phyloP scores from a whole-genome alignment of 2,797 vertebrate species.

The Pseudochirops corinnae region DNA sequence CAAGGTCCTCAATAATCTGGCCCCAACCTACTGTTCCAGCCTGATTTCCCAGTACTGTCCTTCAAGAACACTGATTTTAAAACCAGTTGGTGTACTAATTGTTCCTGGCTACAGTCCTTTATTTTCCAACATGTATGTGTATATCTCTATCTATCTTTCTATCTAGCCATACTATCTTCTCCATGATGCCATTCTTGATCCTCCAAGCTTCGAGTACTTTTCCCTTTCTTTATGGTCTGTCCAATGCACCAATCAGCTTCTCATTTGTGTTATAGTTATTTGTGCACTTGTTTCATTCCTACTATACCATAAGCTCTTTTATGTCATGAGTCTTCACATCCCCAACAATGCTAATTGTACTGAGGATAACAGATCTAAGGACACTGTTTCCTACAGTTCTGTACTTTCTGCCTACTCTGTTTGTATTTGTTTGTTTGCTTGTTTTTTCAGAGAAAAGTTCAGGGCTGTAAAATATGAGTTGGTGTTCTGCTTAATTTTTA shows the following conservation, averaged over 20 bases:
- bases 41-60: background rate
- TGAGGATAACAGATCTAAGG: background rate
- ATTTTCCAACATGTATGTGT: background rate
- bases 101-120: background rate
- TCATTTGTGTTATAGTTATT: background rate
- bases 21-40: background rate
- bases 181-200: background rate
- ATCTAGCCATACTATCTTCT: background rate
- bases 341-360: background rate
- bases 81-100: background rate
- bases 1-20: background rate
- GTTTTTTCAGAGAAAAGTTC: background rate
- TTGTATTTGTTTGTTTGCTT: background rate
- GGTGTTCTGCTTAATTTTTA: background rate
- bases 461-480: background rate
- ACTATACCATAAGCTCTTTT: background rate
- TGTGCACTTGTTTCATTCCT: background rate
- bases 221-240: background rate
- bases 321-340: background rate
- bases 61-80: background rate
- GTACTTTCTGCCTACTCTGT: background rate
- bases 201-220: slow-evolving; percentile 1
- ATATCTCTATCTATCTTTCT: background rate
- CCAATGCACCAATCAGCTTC: background rate
- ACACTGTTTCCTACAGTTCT: background rate